Evolutionary conservation across 2,888 invertebrate genomes (phyloP), one percentile per base, ranked within the genome.

Genomic region (Perizoma affinitatum): DNA sequence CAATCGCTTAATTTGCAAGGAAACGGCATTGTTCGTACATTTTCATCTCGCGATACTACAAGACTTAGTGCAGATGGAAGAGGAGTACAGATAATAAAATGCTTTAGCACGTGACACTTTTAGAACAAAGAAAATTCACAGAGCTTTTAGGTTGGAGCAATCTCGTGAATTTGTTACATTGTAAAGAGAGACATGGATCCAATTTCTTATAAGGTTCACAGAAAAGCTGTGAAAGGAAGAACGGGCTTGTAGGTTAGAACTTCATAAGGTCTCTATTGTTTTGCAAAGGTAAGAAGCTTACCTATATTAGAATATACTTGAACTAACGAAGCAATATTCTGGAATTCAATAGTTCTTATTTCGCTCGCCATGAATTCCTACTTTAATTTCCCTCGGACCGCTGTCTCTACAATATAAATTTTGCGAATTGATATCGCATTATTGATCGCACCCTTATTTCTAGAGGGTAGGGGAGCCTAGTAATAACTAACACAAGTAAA

Each of bases 71-170:
- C 58, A 61, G 57, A 58, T 52, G 58, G 59, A 64, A 57, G 69
- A 67, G 71, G 67, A 72, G 76, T 70, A 68, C 64, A 76, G 76
- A 82, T 87, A 86, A 87, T 88, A 88, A 87, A 89, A 87, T 76
- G 83, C 83, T 84, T 80, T 75, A 75, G 84, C 78, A 88, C 87
- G 90, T 89, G 90, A 85, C 83, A 79, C 69, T 75, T 68, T 83
- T 77, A 77, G 75, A 79, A 84, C 82, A 84, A 86, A 83, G 82
- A 82, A 84, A 77, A 83, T 80, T 79, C 76, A 71, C 75, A 72
- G 65, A 75, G 76, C 76, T 80, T 81, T 75, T 66, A 66, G 65
- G 68, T 73, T 75, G 66, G 72, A 79, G 79, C 76, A 74, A 76
- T 68, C 65, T 63, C 47, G 57, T 59, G 63, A 66, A 72, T 73